Base-by-base conservation (phyloP, 2,888 invertebrate species). In the Pseudococcus jackbeardsleyi region DNA sequence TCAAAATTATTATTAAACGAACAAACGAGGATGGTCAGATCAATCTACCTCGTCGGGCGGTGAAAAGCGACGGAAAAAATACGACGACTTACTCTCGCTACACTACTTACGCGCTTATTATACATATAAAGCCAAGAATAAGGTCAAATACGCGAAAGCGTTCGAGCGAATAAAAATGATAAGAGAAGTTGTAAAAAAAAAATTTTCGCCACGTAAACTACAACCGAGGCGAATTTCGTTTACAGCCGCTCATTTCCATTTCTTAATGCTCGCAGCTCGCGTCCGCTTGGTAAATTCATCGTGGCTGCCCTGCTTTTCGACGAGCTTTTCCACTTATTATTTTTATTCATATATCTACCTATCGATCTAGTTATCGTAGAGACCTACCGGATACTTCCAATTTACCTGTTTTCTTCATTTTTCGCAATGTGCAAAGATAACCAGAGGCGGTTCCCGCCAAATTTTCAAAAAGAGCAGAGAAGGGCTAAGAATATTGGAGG, bases 1-100 rank as follows among this genome's bases (percentile, higher is more conserved):
- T 77, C 77, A n/a, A 77, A 39, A 77, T 77, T 77, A 77, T 77
- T 77, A 77, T 77, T 68, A 68, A 26, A n/a, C 72, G 72, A 72
- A 72, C 15, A 26, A 77, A 77, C 77, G 26, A 11, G 12, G 39
- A 77, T n/a, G 77, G 42, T 42, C 42, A 77, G 77, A 77, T 77
- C 77, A 77, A 77, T 77, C 77, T 77, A 42, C n/a, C 22, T 0
- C 22, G 15, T 68, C 26, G 11, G 11, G n/a, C 22, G 68, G 5
- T 1, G 19, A 64, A 64, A 64, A 22, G 19, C 64, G 19, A 0
- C 26, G 26, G 9, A 19, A 64, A 59, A 22, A 19, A n/a, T n/a
- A 19, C 64, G 19, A 64, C 19, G 5, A 64, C 64, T 33, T 33
- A 22, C 64, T n/a, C 19, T 42, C 9, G 42, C 15, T 64, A 64